These are phyloP conservation scores for Ficedula albicollis DNA, from an alignment of 2,797 vertebrate species.

Conservation along the genomic window DNA sequence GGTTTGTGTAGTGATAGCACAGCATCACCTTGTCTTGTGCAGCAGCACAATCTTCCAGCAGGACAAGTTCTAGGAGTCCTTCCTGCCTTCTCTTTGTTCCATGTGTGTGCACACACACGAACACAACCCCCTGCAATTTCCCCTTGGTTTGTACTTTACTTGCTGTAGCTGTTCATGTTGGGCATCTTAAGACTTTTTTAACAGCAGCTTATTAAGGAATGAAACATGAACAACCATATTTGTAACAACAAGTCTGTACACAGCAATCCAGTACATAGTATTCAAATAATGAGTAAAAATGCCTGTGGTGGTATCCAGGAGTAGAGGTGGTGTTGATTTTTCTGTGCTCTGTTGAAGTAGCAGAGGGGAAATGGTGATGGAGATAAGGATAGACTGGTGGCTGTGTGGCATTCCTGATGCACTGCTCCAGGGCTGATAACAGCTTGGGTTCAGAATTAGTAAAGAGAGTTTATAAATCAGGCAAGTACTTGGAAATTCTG, in stretches of 20 bases:
- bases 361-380: neutral
- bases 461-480: slow-evolving; percentile 38
- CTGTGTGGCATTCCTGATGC: neutral
- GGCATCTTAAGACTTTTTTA: neutral
- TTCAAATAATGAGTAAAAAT: neutral
- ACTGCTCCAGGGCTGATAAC: slow-evolving; percentile 7
- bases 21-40: neutral
- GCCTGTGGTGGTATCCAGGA: neutral
- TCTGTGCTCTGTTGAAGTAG: neutral
- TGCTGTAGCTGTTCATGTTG: neutral
- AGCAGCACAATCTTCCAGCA: neutral
- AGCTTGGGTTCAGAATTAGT: neutral
- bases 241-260: neutral
- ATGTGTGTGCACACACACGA: neutral
- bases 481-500: slow-evolving; percentile 16
- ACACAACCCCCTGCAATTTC: neutral
- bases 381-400: neutral
- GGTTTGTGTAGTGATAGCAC: neutral
- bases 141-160: neutral
- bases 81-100: neutral
- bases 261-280: neutral
- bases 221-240: neutral
- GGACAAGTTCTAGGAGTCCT: neutral
- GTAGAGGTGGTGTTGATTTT: neutral
- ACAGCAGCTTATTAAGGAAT: neutral